phyloP scores from a whole-genome alignment of 92 coral and sea anemone species.

The Siderastrea siderea region DNA sequence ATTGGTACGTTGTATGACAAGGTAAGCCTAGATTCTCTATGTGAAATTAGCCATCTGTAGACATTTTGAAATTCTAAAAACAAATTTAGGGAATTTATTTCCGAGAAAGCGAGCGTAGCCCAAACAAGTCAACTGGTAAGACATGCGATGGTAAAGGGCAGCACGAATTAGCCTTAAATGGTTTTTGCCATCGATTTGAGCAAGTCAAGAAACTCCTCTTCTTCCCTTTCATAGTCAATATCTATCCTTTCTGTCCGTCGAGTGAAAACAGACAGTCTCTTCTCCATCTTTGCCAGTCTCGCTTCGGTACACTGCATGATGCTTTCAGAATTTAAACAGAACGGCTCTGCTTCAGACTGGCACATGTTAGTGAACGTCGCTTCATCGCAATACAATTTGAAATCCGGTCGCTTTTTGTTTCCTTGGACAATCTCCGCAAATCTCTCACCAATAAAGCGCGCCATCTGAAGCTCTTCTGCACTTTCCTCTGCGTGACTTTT shows the following conservation, averaged over 20 bases:
- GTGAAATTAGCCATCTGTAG: too few relatives aligned
- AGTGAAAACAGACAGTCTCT: slow-evolving; percentile 4
- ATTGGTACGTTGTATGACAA: too few relatives aligned
- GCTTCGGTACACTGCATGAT: slow-evolving; percentile 8
- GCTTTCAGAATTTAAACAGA: slow-evolving; percentile 48
- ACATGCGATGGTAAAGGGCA: too few relatives aligned
- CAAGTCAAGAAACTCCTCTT: slow-evolving; percentile 28
- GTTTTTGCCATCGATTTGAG: background rate
- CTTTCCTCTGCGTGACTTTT: slow-evolving; percentile 41
- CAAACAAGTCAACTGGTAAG: too few relatives aligned
- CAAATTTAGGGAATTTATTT: too few relatives aligned
- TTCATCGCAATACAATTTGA: slow-evolving; percentile 45
- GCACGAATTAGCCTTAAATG: too few relatives aligned
- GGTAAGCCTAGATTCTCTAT: too few relatives aligned
- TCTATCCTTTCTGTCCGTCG: slow-evolving; percentile 25
- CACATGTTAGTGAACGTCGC: slow-evolving; percentile 29
- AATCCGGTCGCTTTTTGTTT: background rate
- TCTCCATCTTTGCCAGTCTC: slow-evolving; percentile 22
- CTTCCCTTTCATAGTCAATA: background rate
- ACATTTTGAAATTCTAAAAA: too few relatives aligned
- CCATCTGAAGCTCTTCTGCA: slow-evolving; percentile 64
- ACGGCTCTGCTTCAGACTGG: slow-evolving; percentile 43
- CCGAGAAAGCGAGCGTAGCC: too few relatives aligned
- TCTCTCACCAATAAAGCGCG: slow-evolving; percentile 39
- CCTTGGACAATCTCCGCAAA: slow-evolving; percentile 16